phyloP scores from a whole-genome alignment of 2,113 vertebrate genomes.

The Piliocolobus tephrosceles region DNA sequence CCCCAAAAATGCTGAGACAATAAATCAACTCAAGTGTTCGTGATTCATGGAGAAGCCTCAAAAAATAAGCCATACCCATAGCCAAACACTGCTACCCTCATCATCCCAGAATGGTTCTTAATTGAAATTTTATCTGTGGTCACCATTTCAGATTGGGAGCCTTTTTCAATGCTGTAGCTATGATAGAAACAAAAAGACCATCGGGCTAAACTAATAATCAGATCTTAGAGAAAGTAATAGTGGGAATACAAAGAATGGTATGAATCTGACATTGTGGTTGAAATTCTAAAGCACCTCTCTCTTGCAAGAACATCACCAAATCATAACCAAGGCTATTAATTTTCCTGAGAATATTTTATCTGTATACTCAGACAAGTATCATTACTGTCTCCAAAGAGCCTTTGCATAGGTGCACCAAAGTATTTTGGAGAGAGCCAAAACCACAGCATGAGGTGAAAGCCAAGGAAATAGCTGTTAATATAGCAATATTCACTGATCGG shows the following conservation, averaged over 20 bases:
- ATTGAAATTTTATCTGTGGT: neutral
- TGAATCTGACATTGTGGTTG: neutral
- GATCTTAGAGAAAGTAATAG: neutral
- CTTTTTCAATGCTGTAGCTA: neutral
- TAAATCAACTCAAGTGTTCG: neutral
- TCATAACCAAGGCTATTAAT: conserved; percentile 22
- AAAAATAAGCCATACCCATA: neutral
- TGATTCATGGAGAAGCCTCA: neutral
- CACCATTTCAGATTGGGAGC: neutral
- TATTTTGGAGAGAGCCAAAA: neutral
- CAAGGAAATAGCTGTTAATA: neutral
- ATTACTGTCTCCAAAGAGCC: neutral
- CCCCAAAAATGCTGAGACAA: neutral
- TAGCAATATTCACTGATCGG: neutral
- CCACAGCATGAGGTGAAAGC: conserved; percentile 7
- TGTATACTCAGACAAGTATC: neutral
- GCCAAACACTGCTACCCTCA: neutral
- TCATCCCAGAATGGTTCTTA: neutral
- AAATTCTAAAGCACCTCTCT: neutral
- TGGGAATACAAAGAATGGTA: neutral
- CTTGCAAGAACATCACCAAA: neutral
- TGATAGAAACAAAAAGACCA: neutral
- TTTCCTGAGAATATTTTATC: conserved; percentile 35
- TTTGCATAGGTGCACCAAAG: neutral
- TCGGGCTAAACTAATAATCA: neutral